Conservation (phyloP, 2,888 invertebrate genomes). For the Seladonia tumulorum region DNA sequence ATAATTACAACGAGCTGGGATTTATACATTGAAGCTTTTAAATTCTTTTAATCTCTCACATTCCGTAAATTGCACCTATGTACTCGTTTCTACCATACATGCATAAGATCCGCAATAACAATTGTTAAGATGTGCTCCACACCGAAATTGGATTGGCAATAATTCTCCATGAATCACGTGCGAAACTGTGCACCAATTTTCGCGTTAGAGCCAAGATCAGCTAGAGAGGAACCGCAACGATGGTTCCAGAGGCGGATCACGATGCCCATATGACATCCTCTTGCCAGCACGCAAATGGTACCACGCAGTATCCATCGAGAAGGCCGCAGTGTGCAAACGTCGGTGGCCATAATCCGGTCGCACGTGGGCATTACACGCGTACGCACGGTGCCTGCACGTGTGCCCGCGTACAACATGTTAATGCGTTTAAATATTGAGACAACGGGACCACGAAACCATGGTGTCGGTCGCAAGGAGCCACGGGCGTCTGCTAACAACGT, state of each 20-base stretch:
- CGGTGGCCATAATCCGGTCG: slow-evolving; percentile 37
- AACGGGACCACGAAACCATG: not conserved
- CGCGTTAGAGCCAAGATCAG: not conserved
- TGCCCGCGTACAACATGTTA: slow-evolving; percentile 37
- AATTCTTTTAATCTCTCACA: too few relatives aligned
- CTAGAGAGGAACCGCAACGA: not conserved
- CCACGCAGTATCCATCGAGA: not conserved
- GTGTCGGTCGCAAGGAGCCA: not conserved
- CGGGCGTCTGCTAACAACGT: not conserved
- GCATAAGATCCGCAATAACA: too few relatives aligned
- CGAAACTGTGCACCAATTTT: not conserved
- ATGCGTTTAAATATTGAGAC: slow-evolving; percentile 42
- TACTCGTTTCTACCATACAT: too few relatives aligned
- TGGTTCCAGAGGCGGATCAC: not conserved
- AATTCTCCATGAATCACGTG: not conserved
- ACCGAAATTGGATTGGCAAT: not conserved
- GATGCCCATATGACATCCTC: not conserved
- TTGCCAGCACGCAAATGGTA: not conserved
- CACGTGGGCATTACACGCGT: slow-evolving; percentile 42
- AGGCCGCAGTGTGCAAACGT: slow-evolving; percentile 31
- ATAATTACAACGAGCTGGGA: too few relatives aligned
- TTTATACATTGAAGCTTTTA: too few relatives aligned
- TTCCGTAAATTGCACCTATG: too few relatives aligned
- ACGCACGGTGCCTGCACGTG: slow-evolving; percentile 36
- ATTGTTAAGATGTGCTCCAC: not conserved